Base-by-base conservation (phyloP, 2,113 vertebrate genomes). In the Alethe diademata region DNA sequence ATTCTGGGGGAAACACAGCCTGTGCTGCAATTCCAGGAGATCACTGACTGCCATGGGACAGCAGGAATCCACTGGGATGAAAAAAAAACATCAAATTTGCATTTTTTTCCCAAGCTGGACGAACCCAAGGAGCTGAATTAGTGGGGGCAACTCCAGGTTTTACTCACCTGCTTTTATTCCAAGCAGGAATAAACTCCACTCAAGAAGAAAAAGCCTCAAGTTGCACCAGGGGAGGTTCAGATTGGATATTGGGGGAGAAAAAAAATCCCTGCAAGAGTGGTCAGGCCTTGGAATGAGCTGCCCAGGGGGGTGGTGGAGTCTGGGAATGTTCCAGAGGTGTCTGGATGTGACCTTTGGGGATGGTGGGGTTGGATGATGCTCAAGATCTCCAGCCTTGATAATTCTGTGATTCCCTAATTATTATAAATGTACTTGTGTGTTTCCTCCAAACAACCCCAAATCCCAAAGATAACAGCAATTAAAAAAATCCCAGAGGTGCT, bases 121-220 rank as follows among this genome's bases (percentile, higher is more conserved):
- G 45, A 92, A 78, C n/a, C 38, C 69, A 58, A 67, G 29, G 28
- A 75, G 26, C 47, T 79, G 35, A 72, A 38, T 67, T 38, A 58
- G 35, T 0, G 0, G 2, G 13, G 45, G 10, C 1, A 48, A 1
- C 29, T 48, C 60, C 33, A 28, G 26, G 23, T 86, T 93, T 89
- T 81, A 20, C 43, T 71, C 28, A n/a, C 29, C 28, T 70, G 15
- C 9, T 66, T 53, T 78, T 35, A 38, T 36, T 90, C 60, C 57
- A 57, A 64, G 35, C 38, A 47, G 47, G 47, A 28, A 8, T 24
- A 7, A 78, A 54, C 15, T 16, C 19, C 8, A 3, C 16, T 35
- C 4, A 1, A 40, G 48, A 9, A 33, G 35, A 35, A 78, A 70
- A 9, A 5, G 29, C 40, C 8, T 70, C 11, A 16, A 31, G 0